Evolutionary conservation across 2,113 vertebrate species (phyloP).

Genomic region (Cavia aperea): DNA sequence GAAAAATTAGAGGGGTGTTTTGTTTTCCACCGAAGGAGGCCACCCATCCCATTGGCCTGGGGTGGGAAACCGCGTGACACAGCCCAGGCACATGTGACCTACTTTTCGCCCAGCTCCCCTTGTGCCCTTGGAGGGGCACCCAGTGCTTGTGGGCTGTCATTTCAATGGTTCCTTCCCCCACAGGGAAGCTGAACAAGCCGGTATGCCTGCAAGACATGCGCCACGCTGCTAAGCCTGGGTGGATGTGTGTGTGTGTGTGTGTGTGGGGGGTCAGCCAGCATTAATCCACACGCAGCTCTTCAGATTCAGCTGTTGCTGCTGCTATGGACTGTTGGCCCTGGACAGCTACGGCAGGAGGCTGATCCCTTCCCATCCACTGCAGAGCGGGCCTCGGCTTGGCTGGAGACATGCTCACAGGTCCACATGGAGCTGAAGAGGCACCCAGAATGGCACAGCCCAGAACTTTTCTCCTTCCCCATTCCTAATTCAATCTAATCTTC

Average conservation of each 20-base stretch:
- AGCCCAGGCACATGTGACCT: slow-evolving; percentile 79
- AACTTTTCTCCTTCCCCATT: background rate
- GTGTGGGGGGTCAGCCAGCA: slow-evolving; percentile 14
- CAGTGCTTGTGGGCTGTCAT: slow-evolving; percentile 68
- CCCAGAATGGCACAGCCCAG: accelerated
- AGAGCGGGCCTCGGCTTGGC: background rate
- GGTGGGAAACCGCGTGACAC: slow-evolving; percentile 79
- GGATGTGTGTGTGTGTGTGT: background rate
- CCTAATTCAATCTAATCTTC: background rate
- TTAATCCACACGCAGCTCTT: background rate
- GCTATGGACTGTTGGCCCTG: background rate
- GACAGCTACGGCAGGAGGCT: accelerated
- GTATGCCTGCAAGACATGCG: slow-evolving; percentile 71
- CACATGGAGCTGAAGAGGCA: background rate
- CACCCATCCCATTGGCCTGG: slow-evolving; percentile 81
- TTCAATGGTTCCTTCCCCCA: slow-evolving; percentile 66
- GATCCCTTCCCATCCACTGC: background rate
- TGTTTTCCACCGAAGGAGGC: slow-evolving; percentile 68
- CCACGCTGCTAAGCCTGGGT: slow-evolving; percentile 33
- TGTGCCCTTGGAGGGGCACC: slow-evolving; percentile 74
- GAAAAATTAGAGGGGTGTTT: slow-evolving; percentile 77
- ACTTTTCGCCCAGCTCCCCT: slow-evolving; percentile 78
- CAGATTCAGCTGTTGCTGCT: background rate
- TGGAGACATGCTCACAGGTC: background rate
- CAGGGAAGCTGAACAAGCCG: slow-evolving; percentile 72